Percentiles rank a stretch among this genome's conserved stretches.
These are phyloP conservation scores for Argyresthia albistria DNA, from an alignment of 2,888 invertebrate genomes.

Conservation along the genomic window DNA sequence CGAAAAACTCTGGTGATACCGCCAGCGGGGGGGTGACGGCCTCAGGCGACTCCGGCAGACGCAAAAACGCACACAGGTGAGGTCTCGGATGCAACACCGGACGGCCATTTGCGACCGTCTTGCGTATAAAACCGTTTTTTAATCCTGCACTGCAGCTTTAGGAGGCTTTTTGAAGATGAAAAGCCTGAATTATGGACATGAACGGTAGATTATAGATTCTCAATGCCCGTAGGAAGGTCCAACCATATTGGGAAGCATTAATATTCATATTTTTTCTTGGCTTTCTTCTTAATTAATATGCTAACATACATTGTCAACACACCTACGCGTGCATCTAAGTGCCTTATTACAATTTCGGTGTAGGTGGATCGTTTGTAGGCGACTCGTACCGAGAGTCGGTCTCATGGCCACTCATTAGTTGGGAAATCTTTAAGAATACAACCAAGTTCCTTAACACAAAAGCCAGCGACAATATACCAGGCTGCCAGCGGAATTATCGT, in stretches of 20 bases:
- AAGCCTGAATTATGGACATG: slow-evolving; percentile 6
- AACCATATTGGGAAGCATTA: slow-evolving; percentile 17
- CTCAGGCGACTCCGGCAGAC: slow-evolving; percentile 15
- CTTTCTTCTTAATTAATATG: slow-evolving; percentile 69
- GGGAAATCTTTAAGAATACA: slow-evolving; percentile 5
- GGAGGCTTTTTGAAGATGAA: no score
- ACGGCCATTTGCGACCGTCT: neutral
- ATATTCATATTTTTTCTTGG: slow-evolving; percentile 54
- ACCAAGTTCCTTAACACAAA: neutral
- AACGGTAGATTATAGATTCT: slow-evolving; percentile 7
- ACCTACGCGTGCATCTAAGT: slow-evolving; percentile 43
- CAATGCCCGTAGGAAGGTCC: neutral
- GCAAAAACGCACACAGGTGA: slow-evolving; percentile 38
- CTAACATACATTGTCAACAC: slow-evolving; percentile 64
- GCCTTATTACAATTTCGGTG: slow-evolving; percentile 22
- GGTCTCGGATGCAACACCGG: slow-evolving; percentile 15
- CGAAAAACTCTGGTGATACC: slow-evolving; percentile 46
- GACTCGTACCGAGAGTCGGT: slow-evolving; percentile 40
- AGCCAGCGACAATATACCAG: no score
- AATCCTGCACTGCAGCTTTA: no score
- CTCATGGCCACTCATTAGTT: slow-evolving; percentile 48
- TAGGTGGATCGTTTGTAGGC: slow-evolving; percentile 40
- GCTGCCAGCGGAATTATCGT: no score
- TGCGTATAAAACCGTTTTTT: no score
- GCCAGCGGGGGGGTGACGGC: slow-evolving; percentile 21